Conservation (phyloP, 2,888 invertebrate species). For the Psococerastis gibbosa region DNA sequence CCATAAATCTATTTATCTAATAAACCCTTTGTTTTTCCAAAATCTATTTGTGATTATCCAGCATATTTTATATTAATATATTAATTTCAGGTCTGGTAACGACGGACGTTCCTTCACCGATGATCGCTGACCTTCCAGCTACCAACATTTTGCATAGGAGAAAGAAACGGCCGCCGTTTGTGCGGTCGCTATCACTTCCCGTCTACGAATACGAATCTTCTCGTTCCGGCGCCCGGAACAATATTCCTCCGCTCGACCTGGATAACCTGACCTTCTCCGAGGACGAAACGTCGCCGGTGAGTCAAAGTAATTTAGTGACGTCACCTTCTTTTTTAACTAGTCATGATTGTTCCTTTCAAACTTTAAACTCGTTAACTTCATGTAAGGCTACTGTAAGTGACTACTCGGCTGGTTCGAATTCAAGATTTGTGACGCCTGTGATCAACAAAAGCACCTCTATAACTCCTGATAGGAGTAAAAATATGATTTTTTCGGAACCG, state of each 20-base stretch:
- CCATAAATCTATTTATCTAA: too few relatives aligned
- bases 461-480: background rate
- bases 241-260: constrained; percentile 5
- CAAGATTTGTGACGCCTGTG: background rate
- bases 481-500: background rate
- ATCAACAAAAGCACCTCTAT: background rate
- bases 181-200: background rate
- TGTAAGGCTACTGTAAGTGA: constrained; percentile 3
- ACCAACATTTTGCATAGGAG: background rate
- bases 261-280: constrained; percentile 5
- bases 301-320: background rate
- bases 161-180: constrained; percentile 2
- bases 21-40: too few relatives aligned
- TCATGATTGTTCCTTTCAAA: constrained; percentile 4
- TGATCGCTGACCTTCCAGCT: too few relatives aligned
- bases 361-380: constrained; percentile 1
- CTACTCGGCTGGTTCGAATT: background rate
- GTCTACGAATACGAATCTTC: constrained; percentile 5
- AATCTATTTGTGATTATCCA: too few relatives aligned
- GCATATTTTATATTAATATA: too few relatives aligned
- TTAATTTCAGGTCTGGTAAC: too few relatives aligned
- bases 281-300: constrained; percentile 1
- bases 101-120: too few relatives aligned
- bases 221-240: background rate
- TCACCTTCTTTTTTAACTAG: constrained; percentile 5